phyloP scores from a whole-genome alignment of 2,888 invertebrate genomes.

The Pycnomerus fuliginosus region DNA sequence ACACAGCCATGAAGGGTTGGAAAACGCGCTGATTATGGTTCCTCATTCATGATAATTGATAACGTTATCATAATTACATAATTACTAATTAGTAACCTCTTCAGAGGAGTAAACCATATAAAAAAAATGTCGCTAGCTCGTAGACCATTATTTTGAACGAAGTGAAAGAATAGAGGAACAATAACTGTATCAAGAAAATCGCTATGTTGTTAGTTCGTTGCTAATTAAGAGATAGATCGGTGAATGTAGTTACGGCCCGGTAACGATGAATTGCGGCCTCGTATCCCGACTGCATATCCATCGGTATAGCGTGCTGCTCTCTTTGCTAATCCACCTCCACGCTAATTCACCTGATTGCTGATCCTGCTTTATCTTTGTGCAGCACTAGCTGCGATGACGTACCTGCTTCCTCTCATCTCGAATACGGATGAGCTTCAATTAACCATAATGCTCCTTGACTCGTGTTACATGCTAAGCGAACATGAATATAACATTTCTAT shows the following conservation, averaged over 20 bases:
- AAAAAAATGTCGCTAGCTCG: too few species aligned
- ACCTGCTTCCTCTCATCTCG: constrained; percentile 44
- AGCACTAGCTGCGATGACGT: constrained; percentile 40
- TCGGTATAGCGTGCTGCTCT: constrained; percentile 44
- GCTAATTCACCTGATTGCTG: constrained; percentile 51
- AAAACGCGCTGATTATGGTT: too few species aligned
- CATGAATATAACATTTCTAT: too few species aligned
- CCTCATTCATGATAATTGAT: too few species aligned
- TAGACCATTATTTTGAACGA: too few species aligned
- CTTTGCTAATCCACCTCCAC: constrained; percentile 45
- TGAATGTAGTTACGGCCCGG: constrained; percentile 47
- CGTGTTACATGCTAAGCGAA: constrained; percentile 32
- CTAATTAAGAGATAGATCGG: constrained; percentile 33
- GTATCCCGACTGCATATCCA: constrained; percentile 31
- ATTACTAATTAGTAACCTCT: too few species aligned
- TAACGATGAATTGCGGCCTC: constrained; percentile 44
- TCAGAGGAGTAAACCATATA: too few species aligned
- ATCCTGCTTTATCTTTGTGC: constrained; percentile 50
- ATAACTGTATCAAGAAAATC: too few species aligned
- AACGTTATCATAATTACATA: too few species aligned
- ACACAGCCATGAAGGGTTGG: too few species aligned
- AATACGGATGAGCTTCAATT: constrained; percentile 49
- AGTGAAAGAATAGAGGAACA: too few species aligned
- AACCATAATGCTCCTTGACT: constrained; percentile 49
- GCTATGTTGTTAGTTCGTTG: too few species aligned